These are phyloP conservation scores for Nesogale talazaci DNA, from an alignment of 2,113 vertebrate species.

Conservation along the genomic window DNA sequence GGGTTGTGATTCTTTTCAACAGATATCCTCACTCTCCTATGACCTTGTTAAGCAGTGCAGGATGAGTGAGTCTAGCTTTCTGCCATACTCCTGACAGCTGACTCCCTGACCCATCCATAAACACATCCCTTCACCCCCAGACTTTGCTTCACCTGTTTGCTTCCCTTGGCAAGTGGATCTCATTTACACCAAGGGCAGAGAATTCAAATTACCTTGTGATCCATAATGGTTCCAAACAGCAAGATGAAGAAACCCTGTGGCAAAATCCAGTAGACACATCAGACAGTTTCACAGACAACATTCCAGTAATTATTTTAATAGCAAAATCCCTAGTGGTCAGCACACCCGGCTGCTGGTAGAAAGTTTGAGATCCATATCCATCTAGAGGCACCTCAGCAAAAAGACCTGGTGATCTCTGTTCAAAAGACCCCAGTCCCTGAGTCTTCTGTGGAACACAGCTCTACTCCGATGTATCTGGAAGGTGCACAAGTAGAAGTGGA, in stretches of 20 bases:
- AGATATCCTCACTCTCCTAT: background rate
- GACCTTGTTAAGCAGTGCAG: background rate
- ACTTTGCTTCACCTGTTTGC: background rate
- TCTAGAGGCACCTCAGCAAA: background rate
- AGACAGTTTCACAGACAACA: background rate
- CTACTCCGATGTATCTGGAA: background rate
- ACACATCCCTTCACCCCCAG: background rate
- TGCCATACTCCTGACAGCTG: background rate
- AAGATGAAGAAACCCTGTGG: constrained; percentile 87
- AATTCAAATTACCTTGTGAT: constrained; percentile 84
- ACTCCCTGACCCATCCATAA: too few relatives aligned
- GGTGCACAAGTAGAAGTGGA: background rate
- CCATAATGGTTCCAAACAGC: constrained; percentile 87
- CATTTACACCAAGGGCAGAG: background rate
- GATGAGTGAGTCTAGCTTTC: background rate
- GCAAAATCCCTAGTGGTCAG: background rate
- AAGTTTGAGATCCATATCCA: background rate
- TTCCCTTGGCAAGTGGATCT: background rate
- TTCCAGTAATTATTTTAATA: background rate
- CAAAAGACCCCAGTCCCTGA: background rate
- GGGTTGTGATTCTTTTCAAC: background rate
- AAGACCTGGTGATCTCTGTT: background rate
- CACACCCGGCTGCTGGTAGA: background rate
- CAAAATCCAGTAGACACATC: constrained; percentile 62
- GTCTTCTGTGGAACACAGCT: background rate